These are phyloP conservation scores for Vanacampus margaritifer DNA, from an alignment of 2,113 vertebrate species.

Conservation along the genomic window DNA sequence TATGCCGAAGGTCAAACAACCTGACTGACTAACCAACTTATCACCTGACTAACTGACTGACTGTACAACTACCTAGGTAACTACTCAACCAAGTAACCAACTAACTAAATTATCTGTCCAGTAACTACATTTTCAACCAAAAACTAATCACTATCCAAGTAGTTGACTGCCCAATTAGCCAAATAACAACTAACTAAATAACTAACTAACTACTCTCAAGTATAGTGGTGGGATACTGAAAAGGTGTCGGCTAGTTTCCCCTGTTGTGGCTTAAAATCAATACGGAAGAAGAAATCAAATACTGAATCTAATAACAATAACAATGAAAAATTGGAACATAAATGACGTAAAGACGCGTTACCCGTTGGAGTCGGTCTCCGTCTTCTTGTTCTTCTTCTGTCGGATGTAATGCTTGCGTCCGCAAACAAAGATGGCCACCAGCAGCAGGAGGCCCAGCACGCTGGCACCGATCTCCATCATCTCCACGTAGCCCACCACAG, in stretches of 20 bases:
- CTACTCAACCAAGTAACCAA: too few species aligned
- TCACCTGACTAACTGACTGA: too few species aligned
- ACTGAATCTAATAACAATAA: too few species aligned
- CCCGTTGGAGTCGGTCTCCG: slow-evolving; percentile 85
- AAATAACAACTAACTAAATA: too few species aligned
- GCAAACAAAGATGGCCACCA: slow-evolving; percentile 62
- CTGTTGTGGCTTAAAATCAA: neutral
- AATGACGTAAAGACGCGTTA: slow-evolving; percentile 8
- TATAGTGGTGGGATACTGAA: neutral
- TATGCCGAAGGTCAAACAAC: too few species aligned
- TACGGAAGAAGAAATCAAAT: neutral
- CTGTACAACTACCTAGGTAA: too few species aligned
- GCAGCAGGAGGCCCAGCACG: slow-evolving; percentile 63
- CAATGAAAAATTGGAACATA: neutral
- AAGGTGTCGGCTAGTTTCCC: neutral
- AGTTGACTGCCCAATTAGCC: too few species aligned
- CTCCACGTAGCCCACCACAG: slow-evolving; percentile 65
- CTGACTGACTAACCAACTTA: too few species aligned
- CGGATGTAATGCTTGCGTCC: slow-evolving; percentile 73
- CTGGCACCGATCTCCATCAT: slow-evolving; percentile 72
- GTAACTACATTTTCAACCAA: too few species aligned
- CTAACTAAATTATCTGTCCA: too few species aligned
- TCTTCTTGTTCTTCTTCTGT: slow-evolving; percentile 82
- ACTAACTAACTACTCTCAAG: too few species aligned
- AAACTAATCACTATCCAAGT: too few species aligned